These are phyloP conservation scores for Ramphastos sulfuratus DNA, from an alignment of 2,113 vertebrate genomes.

Conservation along the genomic window DNA sequence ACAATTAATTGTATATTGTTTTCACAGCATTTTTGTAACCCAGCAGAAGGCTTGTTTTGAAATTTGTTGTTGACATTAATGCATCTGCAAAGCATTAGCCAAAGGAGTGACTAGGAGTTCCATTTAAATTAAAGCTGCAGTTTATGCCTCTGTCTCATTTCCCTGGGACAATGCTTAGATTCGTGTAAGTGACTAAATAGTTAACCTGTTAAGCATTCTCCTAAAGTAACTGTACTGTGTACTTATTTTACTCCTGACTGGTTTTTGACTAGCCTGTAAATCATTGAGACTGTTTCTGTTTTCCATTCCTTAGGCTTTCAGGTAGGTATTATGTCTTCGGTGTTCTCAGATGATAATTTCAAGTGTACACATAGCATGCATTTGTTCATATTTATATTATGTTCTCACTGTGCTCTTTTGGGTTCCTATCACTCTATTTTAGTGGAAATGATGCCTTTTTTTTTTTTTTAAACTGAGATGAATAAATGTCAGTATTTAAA, in stretches of 20 bases:
- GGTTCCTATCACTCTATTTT: background rate
- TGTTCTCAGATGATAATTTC: background rate
- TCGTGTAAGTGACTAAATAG: background rate
- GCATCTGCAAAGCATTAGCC: background rate
- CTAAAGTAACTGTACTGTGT: background rate
- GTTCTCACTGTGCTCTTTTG: background rate
- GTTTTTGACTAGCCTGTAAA: background rate
- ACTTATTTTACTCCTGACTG: background rate
- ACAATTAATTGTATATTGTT: background rate
- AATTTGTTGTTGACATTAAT: background rate
- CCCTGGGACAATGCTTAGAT: background rate
- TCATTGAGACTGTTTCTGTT: background rate
- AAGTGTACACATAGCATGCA: rapidly evolving
- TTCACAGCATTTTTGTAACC: background rate
- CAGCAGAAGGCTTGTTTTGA: background rate
- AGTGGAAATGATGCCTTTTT: background rate
- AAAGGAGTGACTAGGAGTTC: background rate
- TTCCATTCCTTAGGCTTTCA: background rate
- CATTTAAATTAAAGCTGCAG: background rate
- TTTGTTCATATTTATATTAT: background rate
- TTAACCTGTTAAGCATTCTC: background rate
- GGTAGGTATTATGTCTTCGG: background rate
- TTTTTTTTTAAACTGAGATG: background rate
- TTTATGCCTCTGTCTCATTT: background rate
- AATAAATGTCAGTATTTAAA: background rate